These are phyloP conservation scores for Lophotriccus pileatus DNA, from an alignment of 2,797 vertebrate species.

Conservation along the genomic window DNA sequence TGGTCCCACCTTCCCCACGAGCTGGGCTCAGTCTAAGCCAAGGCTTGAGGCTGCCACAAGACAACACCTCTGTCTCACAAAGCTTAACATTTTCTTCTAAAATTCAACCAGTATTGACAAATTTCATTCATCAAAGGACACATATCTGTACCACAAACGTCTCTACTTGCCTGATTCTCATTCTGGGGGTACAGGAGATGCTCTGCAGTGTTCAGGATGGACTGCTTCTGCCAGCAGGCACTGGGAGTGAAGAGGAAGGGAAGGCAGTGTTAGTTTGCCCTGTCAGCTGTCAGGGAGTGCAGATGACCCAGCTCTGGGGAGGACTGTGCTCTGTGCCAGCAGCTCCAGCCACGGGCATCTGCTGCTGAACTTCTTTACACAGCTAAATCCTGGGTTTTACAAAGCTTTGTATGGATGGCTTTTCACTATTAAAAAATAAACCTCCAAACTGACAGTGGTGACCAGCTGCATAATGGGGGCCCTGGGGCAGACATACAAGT, in stretches of 20 bases:
- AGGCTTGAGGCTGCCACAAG: background rate
- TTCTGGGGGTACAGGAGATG: constrained; percentile 66
- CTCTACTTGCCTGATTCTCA: constrained; percentile 67
- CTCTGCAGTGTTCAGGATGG: constrained; percentile 13
- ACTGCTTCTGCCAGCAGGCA: constrained; percentile 35
- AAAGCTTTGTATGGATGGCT: constrained; percentile 68
- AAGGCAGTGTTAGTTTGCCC: background rate
- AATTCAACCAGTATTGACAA: background rate
- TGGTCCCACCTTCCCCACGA: background rate
- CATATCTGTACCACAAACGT: background rate
- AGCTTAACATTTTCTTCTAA: background rate
- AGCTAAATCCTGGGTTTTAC: constrained; percentile 44
- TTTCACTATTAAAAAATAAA: constrained; percentile 49
- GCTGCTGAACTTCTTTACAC: constrained; percentile 9
- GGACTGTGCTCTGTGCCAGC: background rate
- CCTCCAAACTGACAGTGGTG: constrained; percentile 18
- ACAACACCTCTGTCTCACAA: background rate
- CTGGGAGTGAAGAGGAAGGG: constrained; percentile 30
- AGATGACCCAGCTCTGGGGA: background rate
- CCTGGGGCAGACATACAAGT: background rate
- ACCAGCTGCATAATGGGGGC: background rate
- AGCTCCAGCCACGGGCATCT: constrained; percentile 4
- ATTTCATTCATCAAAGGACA: background rate
- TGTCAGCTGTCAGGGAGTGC: background rate
- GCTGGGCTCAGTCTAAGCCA: background rate